phyloP scores from a whole-genome alignment of 1,140 invertebrate genomes.

The Macrocentrus cingulum region DNA sequence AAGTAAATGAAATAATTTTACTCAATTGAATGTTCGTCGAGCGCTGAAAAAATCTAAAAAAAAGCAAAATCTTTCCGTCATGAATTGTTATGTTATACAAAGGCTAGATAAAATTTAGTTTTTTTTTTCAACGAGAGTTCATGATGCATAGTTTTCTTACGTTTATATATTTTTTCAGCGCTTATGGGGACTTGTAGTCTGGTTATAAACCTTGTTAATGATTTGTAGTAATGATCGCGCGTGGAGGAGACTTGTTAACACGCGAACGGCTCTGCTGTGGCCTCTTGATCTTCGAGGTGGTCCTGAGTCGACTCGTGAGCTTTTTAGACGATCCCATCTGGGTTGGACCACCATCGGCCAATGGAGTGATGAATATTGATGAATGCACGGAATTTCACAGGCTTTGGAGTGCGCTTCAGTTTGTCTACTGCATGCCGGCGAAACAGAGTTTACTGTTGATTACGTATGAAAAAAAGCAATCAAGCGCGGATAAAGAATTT shows the following conservation, averaged over 20 bases:
- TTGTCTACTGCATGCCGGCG: conserved; percentile 98
- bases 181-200: too few relatives aligned
- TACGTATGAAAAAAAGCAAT: conserved; percentile 60
- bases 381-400: conserved; percentile 98
- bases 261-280: conserved; percentile 97
- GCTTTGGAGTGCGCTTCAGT: conserved; percentile 97
- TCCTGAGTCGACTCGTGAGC: conserved; percentile 81
- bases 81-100: too few relatives aligned
- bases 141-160: too few relatives aligned
- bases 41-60: too few relatives aligned
- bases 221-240: conserved; percentile 76
- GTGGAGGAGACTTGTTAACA: conserved; percentile 94
- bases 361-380: conserved; percentile 94
- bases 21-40: too few relatives aligned
- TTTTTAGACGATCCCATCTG: conserved; percentile 89
- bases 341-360: conserved; percentile 84
- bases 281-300: conserved; percentile 96
- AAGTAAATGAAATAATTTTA: conserved; percentile 64
- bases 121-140: too few relatives aligned
- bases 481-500: conserved; percentile 3
- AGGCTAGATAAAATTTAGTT: too few relatives aligned
- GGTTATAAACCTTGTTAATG: conserved; percentile 10
- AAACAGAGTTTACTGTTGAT: conserved; percentile 97
- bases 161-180: too few relatives aligned
- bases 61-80: too few relatives aligned